These are phyloP conservation scores for Hanleya hanleyi DNA, from an alignment of 2,888 invertebrate genomes.

Conservation along the genomic window DNA sequence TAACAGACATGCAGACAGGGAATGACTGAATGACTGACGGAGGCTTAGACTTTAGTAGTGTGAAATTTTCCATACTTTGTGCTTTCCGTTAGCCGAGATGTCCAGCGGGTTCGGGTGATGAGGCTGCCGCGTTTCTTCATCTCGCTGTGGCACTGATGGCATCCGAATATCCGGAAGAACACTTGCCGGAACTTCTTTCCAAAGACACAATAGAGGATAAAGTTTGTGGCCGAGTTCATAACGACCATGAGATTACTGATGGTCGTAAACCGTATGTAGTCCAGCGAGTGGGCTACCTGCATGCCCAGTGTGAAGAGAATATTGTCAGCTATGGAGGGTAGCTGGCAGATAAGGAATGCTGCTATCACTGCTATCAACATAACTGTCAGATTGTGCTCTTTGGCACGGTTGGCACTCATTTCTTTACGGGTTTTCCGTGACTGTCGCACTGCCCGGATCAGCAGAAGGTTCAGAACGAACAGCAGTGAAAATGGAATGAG, in stretches of 20 bases:
- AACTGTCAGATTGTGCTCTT: conserved; percentile 95
- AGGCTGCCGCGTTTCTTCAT: conserved; percentile 7
- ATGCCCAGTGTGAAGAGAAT: conserved; percentile 57
- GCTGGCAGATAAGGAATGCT: conserved; percentile 93
- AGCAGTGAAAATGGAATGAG: conserved; percentile 66
- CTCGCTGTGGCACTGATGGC: conserved; percentile 15
- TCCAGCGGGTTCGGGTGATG: not conserved
- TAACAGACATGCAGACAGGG: too few species aligned
- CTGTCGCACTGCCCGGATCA: conserved; percentile 64
- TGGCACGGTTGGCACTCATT: conserved; percentile 67
- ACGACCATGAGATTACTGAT: conserved; percentile 54
- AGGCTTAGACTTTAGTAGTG: conserved; percentile 1
- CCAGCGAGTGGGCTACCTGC: conserved; percentile 15
- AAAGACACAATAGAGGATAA: conserved; percentile 62
- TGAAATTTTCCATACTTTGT: conserved; percentile 1
- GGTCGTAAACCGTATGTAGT: conserved; percentile 34
- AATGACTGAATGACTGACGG: too few species aligned
- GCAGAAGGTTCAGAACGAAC: conserved; percentile 63
- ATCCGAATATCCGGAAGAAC: conserved; percentile 42
- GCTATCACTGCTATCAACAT: conserved; percentile 97
- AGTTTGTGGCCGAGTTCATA: conserved; percentile 60
- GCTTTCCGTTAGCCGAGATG: not conserved
- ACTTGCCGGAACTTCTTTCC: conserved; percentile 61
- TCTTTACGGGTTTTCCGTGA: conserved; percentile 52
- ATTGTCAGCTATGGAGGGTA: conserved; percentile 69